Conservation (phyloP, 2,888 invertebrate genomes). For the Temnothorax rugatulus region DNA sequence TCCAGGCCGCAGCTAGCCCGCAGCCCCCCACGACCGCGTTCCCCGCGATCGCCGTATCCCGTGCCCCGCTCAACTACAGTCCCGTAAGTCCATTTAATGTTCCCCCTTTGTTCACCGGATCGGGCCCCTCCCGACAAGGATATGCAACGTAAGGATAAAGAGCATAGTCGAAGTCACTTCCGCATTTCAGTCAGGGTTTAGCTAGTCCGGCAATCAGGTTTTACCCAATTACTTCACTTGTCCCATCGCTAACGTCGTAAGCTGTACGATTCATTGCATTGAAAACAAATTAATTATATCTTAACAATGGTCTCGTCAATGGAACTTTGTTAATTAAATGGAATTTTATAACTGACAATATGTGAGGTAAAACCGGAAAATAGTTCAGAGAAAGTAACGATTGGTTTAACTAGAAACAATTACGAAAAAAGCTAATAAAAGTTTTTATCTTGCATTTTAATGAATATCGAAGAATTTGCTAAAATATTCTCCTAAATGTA, state of each 20-base stretch:
- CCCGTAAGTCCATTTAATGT: conserved; percentile 90
- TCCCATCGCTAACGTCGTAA: background rate
- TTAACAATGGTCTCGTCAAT: background rate
- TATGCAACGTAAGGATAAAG: conserved; percentile 33
- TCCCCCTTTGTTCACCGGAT: conserved; percentile 18
- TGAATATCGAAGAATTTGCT: background rate
- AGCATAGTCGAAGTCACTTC: background rate
- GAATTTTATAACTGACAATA: conserved; percentile 1
- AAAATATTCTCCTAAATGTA: background rate
- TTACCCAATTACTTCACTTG: background rate
- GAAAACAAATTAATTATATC: background rate
- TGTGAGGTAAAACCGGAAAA: background rate
- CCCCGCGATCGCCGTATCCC: conserved; percentile 97
- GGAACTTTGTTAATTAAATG: background rate
- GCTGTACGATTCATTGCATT: background rate
- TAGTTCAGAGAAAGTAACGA: background rate
- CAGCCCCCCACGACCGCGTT: conserved; percentile 96
- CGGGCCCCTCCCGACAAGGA: conserved; percentile 13
- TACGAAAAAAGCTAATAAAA: background rate
- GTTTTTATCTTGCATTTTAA: conserved; percentile 1
- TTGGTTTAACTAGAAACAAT: background rate
- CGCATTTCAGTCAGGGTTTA: too few species aligned
- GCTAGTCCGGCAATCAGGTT: background rate
- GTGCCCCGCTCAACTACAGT: conserved; percentile 97
- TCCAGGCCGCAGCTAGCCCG: conserved; percentile 97